Conservation (phyloP, 2,797 vertebrate species). For the Enteromius anoplus region DNA sequence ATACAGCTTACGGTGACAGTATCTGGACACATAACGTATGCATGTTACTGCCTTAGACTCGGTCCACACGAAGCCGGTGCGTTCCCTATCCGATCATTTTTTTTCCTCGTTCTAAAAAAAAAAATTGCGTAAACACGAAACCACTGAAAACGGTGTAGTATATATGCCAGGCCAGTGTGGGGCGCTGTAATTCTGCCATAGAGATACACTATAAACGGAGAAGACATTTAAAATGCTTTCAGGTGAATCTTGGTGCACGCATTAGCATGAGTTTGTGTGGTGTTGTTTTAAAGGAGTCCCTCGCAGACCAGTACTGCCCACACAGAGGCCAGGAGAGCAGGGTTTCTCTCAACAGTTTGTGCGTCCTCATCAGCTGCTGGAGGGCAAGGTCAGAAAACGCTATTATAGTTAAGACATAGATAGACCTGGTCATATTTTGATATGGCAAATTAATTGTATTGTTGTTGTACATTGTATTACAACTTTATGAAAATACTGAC, state of each 20-base stretch:
- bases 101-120: too few species aligned
- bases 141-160: too few species aligned
- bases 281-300: constrained; percentile 58
- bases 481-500: not conserved
- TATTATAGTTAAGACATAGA: not conserved
- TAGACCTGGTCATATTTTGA: not conserved
- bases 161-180: too few species aligned
- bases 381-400: constrained; percentile 73
- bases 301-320: constrained; percentile 63
- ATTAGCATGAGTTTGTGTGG: not conserved
- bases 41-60: too few species aligned
- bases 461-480: not conserved
- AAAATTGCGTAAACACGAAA: too few species aligned
- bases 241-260: not conserved
- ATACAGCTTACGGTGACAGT: not conserved
- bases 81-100: too few species aligned
- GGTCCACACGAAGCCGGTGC: too few species aligned
- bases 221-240: not conserved
- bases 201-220: too few species aligned
- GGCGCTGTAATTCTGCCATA: too few species aligned
- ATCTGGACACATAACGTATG: not conserved
- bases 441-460: not conserved
- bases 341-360: constrained; percentile 75
- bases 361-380: constrained; percentile 77
- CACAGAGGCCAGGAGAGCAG: constrained; percentile 71